Conservation (phyloP, 2,888 invertebrate species). For the Villa cingulata region DNA sequence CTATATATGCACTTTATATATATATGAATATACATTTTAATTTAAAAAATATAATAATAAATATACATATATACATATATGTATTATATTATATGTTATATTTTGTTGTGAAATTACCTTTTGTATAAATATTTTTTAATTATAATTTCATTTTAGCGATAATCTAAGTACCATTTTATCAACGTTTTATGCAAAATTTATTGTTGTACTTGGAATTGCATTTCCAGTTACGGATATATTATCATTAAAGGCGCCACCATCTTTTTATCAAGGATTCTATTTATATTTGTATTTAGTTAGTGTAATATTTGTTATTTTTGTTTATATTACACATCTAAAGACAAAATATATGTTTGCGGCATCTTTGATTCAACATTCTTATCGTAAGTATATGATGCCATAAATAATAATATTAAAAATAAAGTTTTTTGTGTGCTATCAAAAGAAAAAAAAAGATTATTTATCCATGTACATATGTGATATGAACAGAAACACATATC, state of each 20-base stretch:
- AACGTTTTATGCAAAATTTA: constrained; percentile 62
- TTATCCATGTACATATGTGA: too few species aligned
- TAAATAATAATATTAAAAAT: too few species aligned
- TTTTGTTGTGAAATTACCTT: too few species aligned
- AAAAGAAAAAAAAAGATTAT: too few species aligned
- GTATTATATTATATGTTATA: too few species aligned
- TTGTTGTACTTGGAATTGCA: constrained; percentile 63
- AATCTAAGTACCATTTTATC: constrained; percentile 52
- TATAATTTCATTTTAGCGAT: constrained; percentile 36
- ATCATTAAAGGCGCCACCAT: constrained; percentile 50
- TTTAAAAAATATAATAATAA: too few species aligned
- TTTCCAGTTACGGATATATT: constrained; percentile 70
- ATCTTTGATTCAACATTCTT: constrained; percentile 29
- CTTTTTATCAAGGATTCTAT: constrained; percentile 52
- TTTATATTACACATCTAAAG: constrained; percentile 46
- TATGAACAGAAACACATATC: too few species aligned
- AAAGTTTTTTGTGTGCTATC: too few species aligned
- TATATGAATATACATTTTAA: too few species aligned
- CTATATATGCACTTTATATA: too few species aligned
- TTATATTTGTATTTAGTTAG: constrained; percentile 59
- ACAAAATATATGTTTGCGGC: constrained; percentile 42
- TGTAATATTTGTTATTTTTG: constrained; percentile 52
- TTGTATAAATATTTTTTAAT: background rate
- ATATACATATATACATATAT: too few species aligned
- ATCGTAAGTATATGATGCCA: constrained; percentile 10